These are phyloP conservation scores for Oreotrochilus melanogaster DNA, from an alignment of 2,113 vertebrate genomes.

Conservation along the genomic window DNA sequence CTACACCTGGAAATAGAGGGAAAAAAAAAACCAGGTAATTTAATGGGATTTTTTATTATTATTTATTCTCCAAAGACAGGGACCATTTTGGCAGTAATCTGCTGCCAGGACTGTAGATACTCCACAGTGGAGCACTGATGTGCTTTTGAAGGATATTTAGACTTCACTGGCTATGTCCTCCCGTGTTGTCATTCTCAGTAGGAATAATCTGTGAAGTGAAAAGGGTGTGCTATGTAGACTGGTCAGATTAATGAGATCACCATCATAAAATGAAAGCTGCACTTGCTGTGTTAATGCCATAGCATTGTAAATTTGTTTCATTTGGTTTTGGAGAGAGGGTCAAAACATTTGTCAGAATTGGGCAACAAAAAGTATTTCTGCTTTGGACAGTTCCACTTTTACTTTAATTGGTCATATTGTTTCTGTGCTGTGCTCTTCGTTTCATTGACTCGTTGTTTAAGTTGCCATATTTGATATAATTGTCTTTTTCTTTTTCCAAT, in stretches of 20 bases:
- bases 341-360: background rate
- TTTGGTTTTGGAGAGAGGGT: background rate
- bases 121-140: background rate
- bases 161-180: background rate
- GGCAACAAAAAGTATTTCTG: background rate
- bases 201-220: background rate
- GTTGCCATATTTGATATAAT: slow-evolving; percentile 28
- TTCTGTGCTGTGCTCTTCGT: background rate
- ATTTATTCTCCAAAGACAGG: background rate
- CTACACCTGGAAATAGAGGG: background rate
- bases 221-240: background rate
- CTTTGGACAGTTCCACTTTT: background rate
- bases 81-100: background rate
- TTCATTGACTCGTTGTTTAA: slow-evolving; percentile 41
- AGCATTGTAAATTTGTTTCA: background rate
- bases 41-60: background rate
- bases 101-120: background rate
- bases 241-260: background rate
- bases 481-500: slow-evolving; percentile 50
- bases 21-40: background rate
- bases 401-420: background rate
- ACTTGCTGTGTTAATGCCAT: background rate
- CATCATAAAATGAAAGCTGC: background rate
- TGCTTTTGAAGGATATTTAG: background rate
- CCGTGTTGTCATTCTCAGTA: background rate